Conservation (phyloP, 2,113 vertebrate genomes). For the Callorhinus ursinus region DNA sequence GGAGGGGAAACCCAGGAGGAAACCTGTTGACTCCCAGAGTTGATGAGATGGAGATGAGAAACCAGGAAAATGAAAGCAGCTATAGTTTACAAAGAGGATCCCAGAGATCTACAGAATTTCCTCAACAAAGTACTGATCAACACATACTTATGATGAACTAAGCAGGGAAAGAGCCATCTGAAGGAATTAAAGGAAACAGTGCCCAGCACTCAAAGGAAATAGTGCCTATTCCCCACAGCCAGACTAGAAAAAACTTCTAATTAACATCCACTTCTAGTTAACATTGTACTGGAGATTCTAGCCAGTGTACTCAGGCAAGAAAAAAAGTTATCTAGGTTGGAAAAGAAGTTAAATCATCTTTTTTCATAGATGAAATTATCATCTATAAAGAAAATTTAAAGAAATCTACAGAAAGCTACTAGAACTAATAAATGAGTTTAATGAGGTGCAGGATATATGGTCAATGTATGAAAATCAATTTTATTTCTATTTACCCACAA, state of each 20-base stretch:
- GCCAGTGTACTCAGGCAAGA: not conserved
- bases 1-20: not conserved
- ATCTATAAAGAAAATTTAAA: not conserved
- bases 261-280: not conserved
- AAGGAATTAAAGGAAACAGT: not conserved
- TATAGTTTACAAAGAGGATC: not conserved
- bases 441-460: not conserved
- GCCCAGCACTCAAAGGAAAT: not conserved
- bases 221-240: not conserved
- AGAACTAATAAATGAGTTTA: not conserved
- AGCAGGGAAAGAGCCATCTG: not conserved
- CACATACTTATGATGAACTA: not conserved
- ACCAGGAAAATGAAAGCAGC: not conserved
- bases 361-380: not conserved
- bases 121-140: not conserved
- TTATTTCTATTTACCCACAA: conserved; percentile 19
- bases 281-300: not conserved
- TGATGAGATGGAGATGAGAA: not conserved
- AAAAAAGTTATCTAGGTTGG: not conserved
- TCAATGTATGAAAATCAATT: not conserved
- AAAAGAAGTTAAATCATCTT: not conserved
- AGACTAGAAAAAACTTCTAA: not conserved
- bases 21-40: not conserved
- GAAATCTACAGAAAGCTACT: not conserved
- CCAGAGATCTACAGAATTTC: not conserved